Evolutionary conservation across 23 tunicate genomes (phyloP).

Genomic region (Botrylloides violaceus): DNA sequence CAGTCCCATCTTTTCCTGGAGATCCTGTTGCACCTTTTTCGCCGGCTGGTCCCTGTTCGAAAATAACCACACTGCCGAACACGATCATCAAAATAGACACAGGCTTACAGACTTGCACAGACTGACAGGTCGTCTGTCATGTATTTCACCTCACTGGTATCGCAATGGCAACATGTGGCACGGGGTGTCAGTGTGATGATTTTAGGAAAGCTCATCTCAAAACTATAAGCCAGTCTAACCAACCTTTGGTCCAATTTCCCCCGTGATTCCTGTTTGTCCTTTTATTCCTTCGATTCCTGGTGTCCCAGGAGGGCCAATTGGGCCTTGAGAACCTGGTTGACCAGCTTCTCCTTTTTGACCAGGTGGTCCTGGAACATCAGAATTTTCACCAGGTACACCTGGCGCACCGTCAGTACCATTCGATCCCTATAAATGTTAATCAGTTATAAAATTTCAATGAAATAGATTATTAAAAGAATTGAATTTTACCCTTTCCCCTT

Average conservation of each 20-base stretch:
- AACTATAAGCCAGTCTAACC: no score
- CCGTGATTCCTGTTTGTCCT: conserved; percentile 54
- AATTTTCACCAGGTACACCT: conserved; percentile 52
- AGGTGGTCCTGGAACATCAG: conserved; percentile 55
- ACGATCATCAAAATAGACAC: no score
- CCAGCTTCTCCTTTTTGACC: conserved; percentile 35
- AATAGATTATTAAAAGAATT: no score
- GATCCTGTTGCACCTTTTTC: background rate
- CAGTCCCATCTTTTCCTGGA: background rate
- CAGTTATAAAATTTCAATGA: no score
- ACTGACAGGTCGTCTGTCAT: no score
- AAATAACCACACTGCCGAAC: no score
- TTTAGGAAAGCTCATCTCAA: no score
- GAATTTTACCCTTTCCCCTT: background rate
- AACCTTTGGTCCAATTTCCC: conserved; percentile 29
- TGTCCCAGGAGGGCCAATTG: conserved; percentile 55
- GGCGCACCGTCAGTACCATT: conserved; percentile 65
- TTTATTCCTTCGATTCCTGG: conserved; percentile 47
- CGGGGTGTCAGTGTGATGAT: no score
- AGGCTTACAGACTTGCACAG: no score
- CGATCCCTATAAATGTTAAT: conserved; percentile 30
- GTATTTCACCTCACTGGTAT: no score
- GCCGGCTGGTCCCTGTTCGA: no score
- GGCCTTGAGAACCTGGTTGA: conserved; percentile 40
- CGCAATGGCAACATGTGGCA: no score